A percentile compares a stretch with the other conserved stretches of the same genome.
Evolutionary conservation across 2,113 vertebrate genomes (phyloP).

Genomic region (Ptychochromis oligacanthus): DNA sequence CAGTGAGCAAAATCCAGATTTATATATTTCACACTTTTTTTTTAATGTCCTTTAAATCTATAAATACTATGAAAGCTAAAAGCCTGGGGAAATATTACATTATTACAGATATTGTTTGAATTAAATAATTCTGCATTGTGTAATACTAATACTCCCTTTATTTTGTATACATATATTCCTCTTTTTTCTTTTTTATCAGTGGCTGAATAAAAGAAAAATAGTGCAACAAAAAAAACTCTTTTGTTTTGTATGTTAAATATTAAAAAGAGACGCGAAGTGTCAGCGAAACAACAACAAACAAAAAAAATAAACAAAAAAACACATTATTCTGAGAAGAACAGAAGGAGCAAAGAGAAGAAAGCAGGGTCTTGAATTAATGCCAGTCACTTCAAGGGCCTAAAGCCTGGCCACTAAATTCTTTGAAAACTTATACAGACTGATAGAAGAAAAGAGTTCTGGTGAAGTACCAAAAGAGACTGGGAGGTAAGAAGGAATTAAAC

Average conservation of each 20-base stretch:
- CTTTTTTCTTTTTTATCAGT: neutral
- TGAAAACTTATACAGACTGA: conserved; percentile 57
- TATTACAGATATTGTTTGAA: neutral
- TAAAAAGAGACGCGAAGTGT: conserved; percentile 50
- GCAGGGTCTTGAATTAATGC: conserved; percentile 67
- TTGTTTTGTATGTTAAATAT: neutral
- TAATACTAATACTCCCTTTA: neutral
- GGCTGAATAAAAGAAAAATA: neutral
- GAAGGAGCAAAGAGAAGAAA: conserved; percentile 33
- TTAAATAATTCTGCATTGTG: neutral
- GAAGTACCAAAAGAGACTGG: conserved; percentile 29
- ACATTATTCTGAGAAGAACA: conserved; percentile 45
- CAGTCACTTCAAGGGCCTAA: conserved; percentile 70
- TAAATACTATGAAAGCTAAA: conserved; percentile 24
- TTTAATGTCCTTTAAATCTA: neutral
- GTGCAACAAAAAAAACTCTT: neutral
- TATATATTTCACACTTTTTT: neutral
- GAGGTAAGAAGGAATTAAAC: conserved; percentile 42
- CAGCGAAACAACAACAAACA: conserved; percentile 47
- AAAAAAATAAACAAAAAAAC: conserved; percentile 61
- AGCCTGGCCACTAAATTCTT: conserved; percentile 65
- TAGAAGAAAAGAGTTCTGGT: conserved; percentile 15
- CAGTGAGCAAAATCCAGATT: neutral
- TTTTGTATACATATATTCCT: neutral
- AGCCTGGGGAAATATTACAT: neutral